These are phyloP conservation scores for Albula goreensis DNA, from an alignment of 2,113 vertebrate genomes.

Conservation along the genomic window DNA sequence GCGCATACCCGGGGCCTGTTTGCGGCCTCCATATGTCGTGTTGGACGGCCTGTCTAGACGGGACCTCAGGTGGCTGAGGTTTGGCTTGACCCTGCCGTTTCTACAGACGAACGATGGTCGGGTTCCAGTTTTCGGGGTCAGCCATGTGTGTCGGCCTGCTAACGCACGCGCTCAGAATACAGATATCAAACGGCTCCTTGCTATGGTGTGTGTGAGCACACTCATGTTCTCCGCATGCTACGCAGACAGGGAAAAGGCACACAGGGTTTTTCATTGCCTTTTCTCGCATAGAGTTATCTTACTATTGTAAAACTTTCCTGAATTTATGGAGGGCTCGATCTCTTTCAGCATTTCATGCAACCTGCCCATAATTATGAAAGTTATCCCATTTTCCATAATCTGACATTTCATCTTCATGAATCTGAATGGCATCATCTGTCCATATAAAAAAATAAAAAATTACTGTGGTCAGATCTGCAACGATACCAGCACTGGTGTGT, in stretches of 20 bases:
- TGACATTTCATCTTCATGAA: not conserved
- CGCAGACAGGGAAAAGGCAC: too few relatives aligned
- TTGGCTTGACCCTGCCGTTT: conserved; percentile 38
- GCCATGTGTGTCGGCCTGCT: not conserved
- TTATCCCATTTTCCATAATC: not conserved
- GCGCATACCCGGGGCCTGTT: conserved; percentile 52
- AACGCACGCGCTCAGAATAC: not conserved
- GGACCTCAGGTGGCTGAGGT: conserved; percentile 44
- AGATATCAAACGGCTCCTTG: not conserved
- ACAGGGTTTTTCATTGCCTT: not conserved
- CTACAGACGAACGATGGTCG: not conserved
- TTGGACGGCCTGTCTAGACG: conserved; percentile 50
- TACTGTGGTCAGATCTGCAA: too few relatives aligned
- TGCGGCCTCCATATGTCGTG: conserved; percentile 56
- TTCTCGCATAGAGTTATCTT: not conserved
- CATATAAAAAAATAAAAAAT: too few relatives aligned
- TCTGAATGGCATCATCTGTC: not conserved
- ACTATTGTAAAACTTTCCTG: not conserved
- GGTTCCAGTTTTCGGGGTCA: conserved; percentile 8
- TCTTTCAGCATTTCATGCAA: not conserved
- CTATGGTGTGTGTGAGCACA: conserved; percentile 11
- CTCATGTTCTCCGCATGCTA: too few relatives aligned
- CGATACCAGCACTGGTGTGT: too few relatives aligned
- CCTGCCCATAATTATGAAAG: not conserved
- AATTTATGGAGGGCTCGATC: not conserved